Base-by-base conservation (phyloP, 64 coral and sea anemone species). In the Hydrozoanthus tunicans region DNA sequence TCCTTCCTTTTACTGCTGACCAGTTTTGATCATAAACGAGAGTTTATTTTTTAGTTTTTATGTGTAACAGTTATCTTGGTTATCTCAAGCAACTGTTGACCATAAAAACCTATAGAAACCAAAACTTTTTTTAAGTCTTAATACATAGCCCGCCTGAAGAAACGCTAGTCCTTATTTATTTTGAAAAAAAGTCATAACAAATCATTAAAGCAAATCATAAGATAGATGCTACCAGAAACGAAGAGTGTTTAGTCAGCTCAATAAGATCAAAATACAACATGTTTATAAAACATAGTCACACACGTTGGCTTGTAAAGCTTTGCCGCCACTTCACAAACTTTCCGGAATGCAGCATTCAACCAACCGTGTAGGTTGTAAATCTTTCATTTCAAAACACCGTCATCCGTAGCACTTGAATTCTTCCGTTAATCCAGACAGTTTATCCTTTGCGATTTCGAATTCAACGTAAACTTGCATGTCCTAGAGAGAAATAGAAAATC, bases 371-470 rank as follows among this genome's bases (percentile, higher is more conserved):
- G 54, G 13, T 83, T 51, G 32, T 83, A 65, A 83, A 83, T 83
- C 43, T 83, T 83, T 83, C 62, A 83, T 83, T 83, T 64, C 61
- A 20, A 83, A 83, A 68, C 51, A 83, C 62, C n/a, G 51, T 83
- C 81, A 83, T 64, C 27, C 81, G 81, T 83, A 12, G 63, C 15
- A 67, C 13, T 66, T 27, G 43, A 53, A 17, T 83, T 68, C 62
- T 53, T 14, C 55, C 53, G 53, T 58, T 55, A 7, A 7, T 14
- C 13, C 60, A 61, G 62, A 53, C 43, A 6, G 6, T 9, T 17
- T 65, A 51, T 57, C 0, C 15, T 17, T 7, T 58, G 53, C 17
- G 27, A 53, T 51, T 83, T 53, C 81, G 32, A 68, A 52, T 68
- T 68, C 32, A 32, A 64, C 77, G 53, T 79, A 57, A 52, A 58